A percentile compares a stretch with the other conserved stretches of the same genome.
Evolutionary conservation across 2,888 invertebrate genomes (phyloP).

Genomic region (Candidula unifasciata): DNA sequence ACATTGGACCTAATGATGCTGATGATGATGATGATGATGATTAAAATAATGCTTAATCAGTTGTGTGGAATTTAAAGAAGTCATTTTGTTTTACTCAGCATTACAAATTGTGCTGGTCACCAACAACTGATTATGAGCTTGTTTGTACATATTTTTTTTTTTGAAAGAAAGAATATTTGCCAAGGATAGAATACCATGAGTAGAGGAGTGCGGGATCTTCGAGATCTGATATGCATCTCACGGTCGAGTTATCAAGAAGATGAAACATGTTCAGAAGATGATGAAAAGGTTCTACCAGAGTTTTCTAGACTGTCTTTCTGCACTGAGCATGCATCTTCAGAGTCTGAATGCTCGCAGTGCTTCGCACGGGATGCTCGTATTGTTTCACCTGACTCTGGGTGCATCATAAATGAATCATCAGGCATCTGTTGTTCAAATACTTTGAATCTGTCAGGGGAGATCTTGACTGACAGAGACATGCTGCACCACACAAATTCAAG

Average conservation of each 20-base stretch:
- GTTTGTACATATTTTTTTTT: background rate
- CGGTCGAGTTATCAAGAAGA: slow-evolving; percentile 73
- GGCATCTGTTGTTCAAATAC: slow-evolving; percentile 14
- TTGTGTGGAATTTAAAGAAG: slow-evolving; percentile 5
- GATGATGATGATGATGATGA: slow-evolving; percentile 33
- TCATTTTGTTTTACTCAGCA: background rate
- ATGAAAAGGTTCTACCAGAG: slow-evolving; percentile 52
- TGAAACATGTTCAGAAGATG: slow-evolving; percentile 66
- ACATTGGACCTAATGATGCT: slow-evolving; percentile 1
- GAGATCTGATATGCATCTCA: slow-evolving; percentile 77
- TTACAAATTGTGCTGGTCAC: background rate
- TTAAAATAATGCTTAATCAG: background rate
- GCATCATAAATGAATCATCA: slow-evolving; percentile 67
- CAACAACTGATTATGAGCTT: background rate
- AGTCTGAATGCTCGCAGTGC: slow-evolving; percentile 48
- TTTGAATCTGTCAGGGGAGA: background rate
- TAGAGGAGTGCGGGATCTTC: slow-evolving; percentile 75
- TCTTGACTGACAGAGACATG: background rate
- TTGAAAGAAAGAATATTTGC: background rate
- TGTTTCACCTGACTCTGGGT: slow-evolving; percentile 71
- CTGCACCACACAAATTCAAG: background rate
- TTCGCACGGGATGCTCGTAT: slow-evolving; percentile 45
- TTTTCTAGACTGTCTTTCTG: slow-evolving; percentile 61
- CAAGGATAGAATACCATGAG: slow-evolving; percentile 66
- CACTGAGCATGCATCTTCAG: slow-evolving; percentile 49